phyloP scores from a whole-genome alignment of 2,888 invertebrate genomes.

The Cerceris rybyensis region DNA sequence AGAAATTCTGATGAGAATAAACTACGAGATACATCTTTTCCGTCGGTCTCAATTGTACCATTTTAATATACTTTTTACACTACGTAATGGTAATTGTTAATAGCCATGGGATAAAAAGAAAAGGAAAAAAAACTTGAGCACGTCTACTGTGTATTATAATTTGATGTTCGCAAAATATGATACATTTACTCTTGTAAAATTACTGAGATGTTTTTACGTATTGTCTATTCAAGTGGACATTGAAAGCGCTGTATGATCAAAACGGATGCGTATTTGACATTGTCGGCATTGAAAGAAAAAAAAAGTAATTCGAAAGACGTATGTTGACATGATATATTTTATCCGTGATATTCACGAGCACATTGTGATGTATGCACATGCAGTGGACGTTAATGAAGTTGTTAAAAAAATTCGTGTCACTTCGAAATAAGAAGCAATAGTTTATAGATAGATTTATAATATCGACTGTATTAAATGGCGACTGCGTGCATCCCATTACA shows the following conservation, averaged over 20 bases:
- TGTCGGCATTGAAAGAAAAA: constrained; percentile 41
- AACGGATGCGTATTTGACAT: constrained; percentile 45
- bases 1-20: constrained; percentile 78
- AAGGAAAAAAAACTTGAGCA: constrained; percentile 33
- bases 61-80: constrained; percentile 65
- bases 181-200: constrained; percentile 53
- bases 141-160: constrained; percentile 54
- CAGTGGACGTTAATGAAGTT: constrained; percentile 52
- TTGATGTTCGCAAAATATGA: constrained; percentile 54
- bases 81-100: constrained; percentile 57
- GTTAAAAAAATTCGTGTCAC: constrained; percentile 54
- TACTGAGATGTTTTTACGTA: constrained; percentile 47
- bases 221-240: constrained; percentile 29
- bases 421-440: constrained; percentile 65
- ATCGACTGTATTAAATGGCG: constrained; percentile 64
- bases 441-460: constrained; percentile 63
- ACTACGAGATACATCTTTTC: constrained; percentile 71
- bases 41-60: constrained; percentile 68
- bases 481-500: constrained; percentile 64
- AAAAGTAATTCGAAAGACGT: constrained; percentile 39
- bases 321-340: constrained; percentile 43
- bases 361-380: constrained; percentile 56
- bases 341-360: constrained; percentile 62
- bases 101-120: constrained; percentile 39
- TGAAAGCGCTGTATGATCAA: constrained; percentile 44